Evolutionary conservation across 2,113 vertebrate species (phyloP).

Genomic region (Rattus norvegicus): DNA sequence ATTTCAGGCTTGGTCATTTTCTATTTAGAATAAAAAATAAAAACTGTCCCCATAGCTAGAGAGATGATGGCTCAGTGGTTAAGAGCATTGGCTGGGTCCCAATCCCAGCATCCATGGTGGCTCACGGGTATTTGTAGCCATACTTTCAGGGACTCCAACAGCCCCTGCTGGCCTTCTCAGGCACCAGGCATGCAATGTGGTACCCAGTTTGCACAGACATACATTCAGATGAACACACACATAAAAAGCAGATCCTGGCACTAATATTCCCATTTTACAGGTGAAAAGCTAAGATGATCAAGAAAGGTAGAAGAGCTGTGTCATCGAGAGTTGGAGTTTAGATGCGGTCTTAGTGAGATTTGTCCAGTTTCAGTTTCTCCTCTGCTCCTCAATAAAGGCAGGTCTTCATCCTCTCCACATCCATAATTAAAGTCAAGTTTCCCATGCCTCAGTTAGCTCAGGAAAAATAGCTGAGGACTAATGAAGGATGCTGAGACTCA

Average conservation of each 20-base stretch:
- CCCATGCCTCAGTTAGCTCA: neutral
- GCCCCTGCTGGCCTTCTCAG: neutral
- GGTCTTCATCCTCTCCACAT: neutral
- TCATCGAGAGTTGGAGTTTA: neutral
- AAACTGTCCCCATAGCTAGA: neutral
- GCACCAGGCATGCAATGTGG: neutral
- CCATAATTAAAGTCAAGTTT: neutral
- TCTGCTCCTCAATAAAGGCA: no score
- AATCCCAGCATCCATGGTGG: neutral
- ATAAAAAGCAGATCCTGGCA: neutral
- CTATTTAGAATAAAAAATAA: neutral
- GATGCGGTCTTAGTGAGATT: neutral
- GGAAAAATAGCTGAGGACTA: neutral
- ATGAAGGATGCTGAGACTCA: neutral
- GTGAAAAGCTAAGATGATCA: neutral
- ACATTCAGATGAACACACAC: neutral
- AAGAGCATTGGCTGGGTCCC: neutral
- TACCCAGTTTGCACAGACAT: neutral
- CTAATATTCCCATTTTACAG: neutral
- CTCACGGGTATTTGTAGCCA: neutral
- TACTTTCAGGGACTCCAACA: neutral
- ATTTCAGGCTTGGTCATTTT: neutral
- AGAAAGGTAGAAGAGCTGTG: neutral
- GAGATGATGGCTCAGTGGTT: neutral
- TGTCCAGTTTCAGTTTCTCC: neutral